Base-by-base conservation (phyloP, 2,888 invertebrate genomes). In the Tinea pellionella region DNA sequence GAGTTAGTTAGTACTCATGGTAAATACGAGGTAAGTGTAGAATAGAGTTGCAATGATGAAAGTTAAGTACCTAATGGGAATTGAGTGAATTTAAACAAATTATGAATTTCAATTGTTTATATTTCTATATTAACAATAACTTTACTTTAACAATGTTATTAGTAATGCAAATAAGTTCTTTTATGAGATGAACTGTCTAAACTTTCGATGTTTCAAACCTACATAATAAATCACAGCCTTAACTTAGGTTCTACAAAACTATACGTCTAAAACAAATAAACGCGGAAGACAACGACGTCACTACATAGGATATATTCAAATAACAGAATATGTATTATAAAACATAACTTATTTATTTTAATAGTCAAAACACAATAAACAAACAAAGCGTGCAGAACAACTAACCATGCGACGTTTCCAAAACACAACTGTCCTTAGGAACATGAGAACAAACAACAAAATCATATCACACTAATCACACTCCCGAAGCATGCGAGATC, bases 361-460 rank as follows among this genome's bases (percentile, higher is more conserved):
- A 47, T 80, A 77, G 77, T 75, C 77, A 70, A 67, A 65, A 73
- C 63, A 85, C 80, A 78, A 53, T 80, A 75, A 86, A 86, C 86
- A 85, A 80, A 78, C 79, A 76, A 81, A 75, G 41, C 42, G 18
- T 18, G 24, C 53, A 19, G 53, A 71, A 73, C 69, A 72, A 63
- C 62, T 63, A 65, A 64, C 64, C 77, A 75, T 74, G 75, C 79
- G 77, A 72, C 73, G 66, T 62, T 69, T 69, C 9, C 3, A 56
- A 41, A 62, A 86, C 85, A 80, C 84, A 78, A 79, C 73, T 73
- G 78, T 83, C 82, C 84, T 41, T 24, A 86, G 85, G 87, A 87
- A 87, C 86, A 74, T 73, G 70, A 66, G 73, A 78, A 79, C 73
- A 78, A 84, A 83, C 78, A 79, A 82, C 76, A 76, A 74, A 79